Evolutionary conservation across 2,888 invertebrate species (phyloP).

Genomic region (Xestobium rufovillosum): DNA sequence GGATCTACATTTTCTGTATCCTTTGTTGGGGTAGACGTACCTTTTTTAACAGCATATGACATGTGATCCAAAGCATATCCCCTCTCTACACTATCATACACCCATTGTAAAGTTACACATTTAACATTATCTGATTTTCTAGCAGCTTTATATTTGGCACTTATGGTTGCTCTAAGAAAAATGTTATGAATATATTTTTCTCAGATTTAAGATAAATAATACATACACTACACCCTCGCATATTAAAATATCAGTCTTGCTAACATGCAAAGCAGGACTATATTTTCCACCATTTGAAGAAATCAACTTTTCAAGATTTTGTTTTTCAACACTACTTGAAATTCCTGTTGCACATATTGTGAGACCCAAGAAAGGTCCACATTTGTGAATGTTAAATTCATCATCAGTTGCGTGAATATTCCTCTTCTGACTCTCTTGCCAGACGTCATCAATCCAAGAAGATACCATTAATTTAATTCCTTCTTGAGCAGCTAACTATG

Average conservation of each 20-base stretch:
- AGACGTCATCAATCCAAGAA: conserved; percentile 75
- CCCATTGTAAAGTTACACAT: conserved; percentile 72
- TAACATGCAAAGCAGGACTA: conserved; percentile 42
- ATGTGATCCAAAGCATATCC: conserved; percentile 61
- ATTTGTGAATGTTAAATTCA: conserved; percentile 53
- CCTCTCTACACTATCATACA: conserved; percentile 64
- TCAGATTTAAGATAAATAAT: conserved; percentile 1
- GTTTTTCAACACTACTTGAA: conserved; percentile 50
- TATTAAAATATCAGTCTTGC: conserved; percentile 50
- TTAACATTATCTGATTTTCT: conserved; percentile 44
- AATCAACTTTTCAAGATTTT: conserved; percentile 58
- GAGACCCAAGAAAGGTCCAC: conserved; percentile 71
- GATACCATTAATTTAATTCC: conserved; percentile 67
- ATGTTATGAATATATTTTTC: conserved; percentile 7
- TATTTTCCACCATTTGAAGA: conserved; percentile 63
- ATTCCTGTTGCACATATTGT: conserved; percentile 75
- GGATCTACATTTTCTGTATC: conserved; percentile 38
- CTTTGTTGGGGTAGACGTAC: conserved; percentile 67
- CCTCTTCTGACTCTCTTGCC: conserved; percentile 59
- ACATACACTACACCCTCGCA: conserved; percentile 47
- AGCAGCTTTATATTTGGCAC: conserved; percentile 65
- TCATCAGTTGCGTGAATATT: conserved; percentile 56
- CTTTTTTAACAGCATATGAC: conserved; percentile 51
- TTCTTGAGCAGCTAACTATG: conserved; percentile 59
- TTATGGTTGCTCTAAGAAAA: conserved; percentile 53